Evolutionary conservation across 2,888 invertebrate species (phyloP).

Genomic region (Ectropis crepuscularia): DNA sequence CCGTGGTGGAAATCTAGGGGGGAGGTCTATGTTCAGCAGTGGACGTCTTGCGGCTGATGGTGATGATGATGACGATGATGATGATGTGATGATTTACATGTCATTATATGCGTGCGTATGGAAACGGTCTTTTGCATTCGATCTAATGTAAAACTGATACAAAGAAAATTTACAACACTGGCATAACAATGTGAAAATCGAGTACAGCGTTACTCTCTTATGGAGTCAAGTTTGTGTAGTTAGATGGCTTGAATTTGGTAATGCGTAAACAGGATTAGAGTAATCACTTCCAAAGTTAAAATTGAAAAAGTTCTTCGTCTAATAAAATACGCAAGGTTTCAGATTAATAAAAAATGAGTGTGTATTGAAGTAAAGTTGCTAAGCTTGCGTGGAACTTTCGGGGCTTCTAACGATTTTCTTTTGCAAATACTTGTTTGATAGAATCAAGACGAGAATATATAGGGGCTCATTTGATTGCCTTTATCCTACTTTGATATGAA

Average conservation of each 20-base stretch:
- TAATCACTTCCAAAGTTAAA: conserved; percentile 42
- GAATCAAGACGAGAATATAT: conserved; percentile 11
- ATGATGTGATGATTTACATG: no score
- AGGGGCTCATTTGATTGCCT: conserved; percentile 14
- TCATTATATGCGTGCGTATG: no score
- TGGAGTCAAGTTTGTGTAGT: conserved; percentile 1
- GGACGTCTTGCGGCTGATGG: no score
- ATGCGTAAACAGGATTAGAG: conserved; percentile 40
- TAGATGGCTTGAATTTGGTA: conserved; percentile 30
- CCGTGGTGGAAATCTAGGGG: no score
- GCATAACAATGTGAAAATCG: no score
- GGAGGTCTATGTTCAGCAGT: no score
- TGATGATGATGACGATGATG: no score
- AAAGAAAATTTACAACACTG: no score
- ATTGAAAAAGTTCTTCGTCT: conserved; percentile 52
- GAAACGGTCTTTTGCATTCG: no score
- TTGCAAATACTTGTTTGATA: conserved; percentile 9
- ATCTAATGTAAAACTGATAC: no score
- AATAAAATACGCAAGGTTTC: conserved; percentile 36
- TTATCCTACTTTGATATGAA: background rate
- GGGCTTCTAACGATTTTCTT: conserved; percentile 19
- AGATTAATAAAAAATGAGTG: conserved; percentile 27
- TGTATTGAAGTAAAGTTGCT: conserved; percentile 17
- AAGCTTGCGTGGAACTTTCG: conserved; percentile 16
- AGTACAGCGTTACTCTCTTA: background rate